phyloP scores from a whole-genome alignment of 2,113 vertebrate genomes.

The Gymnobelideus leadbeateri region DNA sequence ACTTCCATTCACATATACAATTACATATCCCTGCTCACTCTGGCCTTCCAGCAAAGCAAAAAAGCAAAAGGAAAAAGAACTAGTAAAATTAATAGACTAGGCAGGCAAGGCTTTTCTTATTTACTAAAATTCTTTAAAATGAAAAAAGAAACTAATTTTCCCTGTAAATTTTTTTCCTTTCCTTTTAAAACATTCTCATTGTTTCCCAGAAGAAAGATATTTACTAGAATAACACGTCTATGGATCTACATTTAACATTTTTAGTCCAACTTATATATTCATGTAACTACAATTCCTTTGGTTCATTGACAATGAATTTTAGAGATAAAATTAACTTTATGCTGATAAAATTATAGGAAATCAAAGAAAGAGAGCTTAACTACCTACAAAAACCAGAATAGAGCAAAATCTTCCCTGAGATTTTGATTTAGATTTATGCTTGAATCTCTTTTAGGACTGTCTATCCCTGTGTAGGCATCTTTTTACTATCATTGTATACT shows the following conservation, averaged over 20 bases:
- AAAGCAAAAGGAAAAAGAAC: neutral
- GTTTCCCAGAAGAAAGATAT: neutral
- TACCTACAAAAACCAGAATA: conserved; percentile 10
- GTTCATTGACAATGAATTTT: conserved; percentile 34
- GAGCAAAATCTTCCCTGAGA: neutral
- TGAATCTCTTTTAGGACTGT: neutral
- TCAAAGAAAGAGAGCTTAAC: conserved; percentile 47
- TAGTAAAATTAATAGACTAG: neutral
- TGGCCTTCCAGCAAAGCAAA: neutral
- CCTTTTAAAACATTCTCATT: conserved; percentile 12
- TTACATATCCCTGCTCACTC: neutral
- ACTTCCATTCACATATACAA: neutral
- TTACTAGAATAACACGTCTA: conserved; percentile 24
- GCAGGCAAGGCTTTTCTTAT: neutral
- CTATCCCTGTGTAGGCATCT: neutral
- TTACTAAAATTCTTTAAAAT: conserved; percentile 35
- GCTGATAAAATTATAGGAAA: conserved; percentile 41
- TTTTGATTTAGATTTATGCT: conserved; percentile 3
- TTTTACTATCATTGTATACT: conserved; percentile 45
- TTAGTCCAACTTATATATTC: conserved; percentile 26
- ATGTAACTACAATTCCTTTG: conserved; percentile 1
- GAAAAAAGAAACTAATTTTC: conserved; percentile 30
- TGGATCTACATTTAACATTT: neutral
- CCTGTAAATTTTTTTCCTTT: conserved; percentile 42
- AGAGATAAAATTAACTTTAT: conserved; percentile 40